Percentiles rank a stretch among this genome's conserved stretches.
Conservation (phyloP, 1,140 invertebrate species). For the Prorops nasuta region DNA sequence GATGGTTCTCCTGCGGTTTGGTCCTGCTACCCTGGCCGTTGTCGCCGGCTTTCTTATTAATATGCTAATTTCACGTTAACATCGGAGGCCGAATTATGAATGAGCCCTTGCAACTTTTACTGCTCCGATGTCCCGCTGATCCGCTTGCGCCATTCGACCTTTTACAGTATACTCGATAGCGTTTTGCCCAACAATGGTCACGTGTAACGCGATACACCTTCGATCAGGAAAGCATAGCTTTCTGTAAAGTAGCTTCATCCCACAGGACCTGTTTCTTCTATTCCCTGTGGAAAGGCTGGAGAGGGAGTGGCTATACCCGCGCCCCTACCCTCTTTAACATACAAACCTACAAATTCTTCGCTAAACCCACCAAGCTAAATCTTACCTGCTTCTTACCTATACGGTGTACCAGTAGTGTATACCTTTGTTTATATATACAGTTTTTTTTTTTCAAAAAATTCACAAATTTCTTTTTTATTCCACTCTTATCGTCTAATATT, state of each 20-base stretch:
- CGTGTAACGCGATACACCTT: constrained; percentile 53
- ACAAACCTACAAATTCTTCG: no score
- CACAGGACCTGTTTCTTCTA: constrained; percentile 8
- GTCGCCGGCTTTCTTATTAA: constrained; percentile 57
- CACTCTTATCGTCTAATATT: no score
- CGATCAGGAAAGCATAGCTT: constrained; percentile 43
- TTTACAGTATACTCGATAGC: constrained; percentile 15
- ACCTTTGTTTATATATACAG: no score
- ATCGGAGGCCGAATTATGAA: constrained; percentile 21
- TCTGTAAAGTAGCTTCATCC: constrained; percentile 18
- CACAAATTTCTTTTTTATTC: no score
- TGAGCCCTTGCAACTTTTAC: constrained; percentile 1
- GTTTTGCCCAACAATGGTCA: constrained; percentile 38
- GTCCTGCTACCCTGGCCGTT: constrained; percentile 55
- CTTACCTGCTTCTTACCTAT: no score
- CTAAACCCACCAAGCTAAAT: no score
- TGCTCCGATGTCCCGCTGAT: background rate
- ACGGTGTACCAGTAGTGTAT: no score
- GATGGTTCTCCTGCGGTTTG: constrained; percentile 42
- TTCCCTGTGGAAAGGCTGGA: background rate
- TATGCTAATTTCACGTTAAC: constrained; percentile 52
- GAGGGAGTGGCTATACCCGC: no score
- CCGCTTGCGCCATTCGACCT: constrained; percentile 12
- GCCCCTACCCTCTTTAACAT: no score
- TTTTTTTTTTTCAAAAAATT: no score